Percentiles rank a stretch among this genome's conserved stretches.
These are phyloP conservation scores for Pseudotriccus pelzelni DNA, from an alignment of 2,797 vertebrate genomes.

Conservation along the genomic window DNA sequence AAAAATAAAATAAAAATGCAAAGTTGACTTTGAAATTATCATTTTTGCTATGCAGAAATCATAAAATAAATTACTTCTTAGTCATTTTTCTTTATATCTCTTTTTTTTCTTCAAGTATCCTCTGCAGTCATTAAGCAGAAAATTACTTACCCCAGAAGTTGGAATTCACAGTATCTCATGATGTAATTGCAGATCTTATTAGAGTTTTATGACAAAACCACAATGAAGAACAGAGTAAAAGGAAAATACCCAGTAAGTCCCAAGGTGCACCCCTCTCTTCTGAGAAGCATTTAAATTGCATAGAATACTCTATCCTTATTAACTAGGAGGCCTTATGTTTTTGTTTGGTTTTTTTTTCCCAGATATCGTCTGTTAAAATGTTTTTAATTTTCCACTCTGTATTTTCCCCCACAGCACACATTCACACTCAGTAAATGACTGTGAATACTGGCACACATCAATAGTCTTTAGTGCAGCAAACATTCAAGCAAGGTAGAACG, in stretches of 20 bases:
- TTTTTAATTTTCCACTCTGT: not conserved
- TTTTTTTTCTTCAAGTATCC: not conserved
- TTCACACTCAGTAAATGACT: not conserved
- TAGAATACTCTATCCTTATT: not conserved
- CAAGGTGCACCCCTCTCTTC: not conserved
- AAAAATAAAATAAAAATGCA: not conserved
- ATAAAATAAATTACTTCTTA: not conserved
- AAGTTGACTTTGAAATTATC: not conserved
- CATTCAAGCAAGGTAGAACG: not conserved
- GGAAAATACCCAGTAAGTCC: not conserved
- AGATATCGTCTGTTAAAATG: not conserved
- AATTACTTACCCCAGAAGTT: not conserved
- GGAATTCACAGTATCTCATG: not conserved
- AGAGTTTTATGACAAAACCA: not conserved
- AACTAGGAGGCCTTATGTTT: not conserved
- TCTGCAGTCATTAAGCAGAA: not conserved
- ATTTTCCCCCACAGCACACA: not conserved
- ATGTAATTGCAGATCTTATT: not conserved
- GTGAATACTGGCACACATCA: not conserved
- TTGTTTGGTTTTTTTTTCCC: not conserved
- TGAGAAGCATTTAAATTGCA: not conserved
- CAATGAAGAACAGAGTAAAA: not conserved
- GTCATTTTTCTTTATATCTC: not conserved
- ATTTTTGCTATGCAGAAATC: not conserved
- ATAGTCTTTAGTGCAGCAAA: not conserved